phyloP scores from a whole-genome alignment of 2,113 vertebrate species.

The Cranoglanis bouderius region DNA sequence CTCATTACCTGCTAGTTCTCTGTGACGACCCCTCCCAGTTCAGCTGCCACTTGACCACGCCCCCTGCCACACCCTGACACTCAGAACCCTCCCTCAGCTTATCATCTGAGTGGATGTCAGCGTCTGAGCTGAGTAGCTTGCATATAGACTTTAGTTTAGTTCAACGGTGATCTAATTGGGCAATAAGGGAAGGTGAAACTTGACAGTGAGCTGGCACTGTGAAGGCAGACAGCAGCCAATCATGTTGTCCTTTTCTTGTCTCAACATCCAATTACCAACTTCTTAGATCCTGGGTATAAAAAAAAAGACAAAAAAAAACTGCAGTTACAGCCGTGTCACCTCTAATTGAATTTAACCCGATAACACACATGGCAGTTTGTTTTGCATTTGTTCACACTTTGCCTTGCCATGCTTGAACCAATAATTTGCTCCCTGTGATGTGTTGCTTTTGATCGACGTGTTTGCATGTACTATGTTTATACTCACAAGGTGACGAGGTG shows the following conservation, averaged over 20 bases:
- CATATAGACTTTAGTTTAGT: neutral
- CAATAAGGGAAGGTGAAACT: neutral
- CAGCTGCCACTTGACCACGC: neutral
- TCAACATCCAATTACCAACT: conserved; percentile 47
- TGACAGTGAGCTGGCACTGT: conserved; percentile 24
- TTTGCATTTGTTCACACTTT: conserved; percentile 14
- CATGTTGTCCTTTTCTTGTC: conserved; percentile 12
- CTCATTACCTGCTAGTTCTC: neutral
- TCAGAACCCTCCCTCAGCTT: neutral
- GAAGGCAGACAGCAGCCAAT: conserved; percentile 14
- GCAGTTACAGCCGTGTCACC: conserved; percentile 65
- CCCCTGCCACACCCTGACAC: neutral
- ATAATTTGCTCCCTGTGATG: conserved; percentile 25
- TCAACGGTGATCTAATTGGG: neutral
- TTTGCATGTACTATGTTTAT: conserved; percentile 24
- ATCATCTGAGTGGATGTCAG: neutral
- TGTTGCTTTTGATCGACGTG: conserved; percentile 34
- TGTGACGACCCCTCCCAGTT: neutral
- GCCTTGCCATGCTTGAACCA: conserved; percentile 7
- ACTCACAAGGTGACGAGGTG: neutral
- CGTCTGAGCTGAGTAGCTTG: neutral
- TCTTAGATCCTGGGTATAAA: conserved; percentile 60
- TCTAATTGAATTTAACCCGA: conserved; percentile 71
- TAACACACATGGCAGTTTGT: conserved; percentile 59
- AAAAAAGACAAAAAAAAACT: conserved; percentile 61